These are phyloP conservation scores for Venturia canescens DNA, from an alignment of 1,140 invertebrate species.

Conservation along the genomic window DNA sequence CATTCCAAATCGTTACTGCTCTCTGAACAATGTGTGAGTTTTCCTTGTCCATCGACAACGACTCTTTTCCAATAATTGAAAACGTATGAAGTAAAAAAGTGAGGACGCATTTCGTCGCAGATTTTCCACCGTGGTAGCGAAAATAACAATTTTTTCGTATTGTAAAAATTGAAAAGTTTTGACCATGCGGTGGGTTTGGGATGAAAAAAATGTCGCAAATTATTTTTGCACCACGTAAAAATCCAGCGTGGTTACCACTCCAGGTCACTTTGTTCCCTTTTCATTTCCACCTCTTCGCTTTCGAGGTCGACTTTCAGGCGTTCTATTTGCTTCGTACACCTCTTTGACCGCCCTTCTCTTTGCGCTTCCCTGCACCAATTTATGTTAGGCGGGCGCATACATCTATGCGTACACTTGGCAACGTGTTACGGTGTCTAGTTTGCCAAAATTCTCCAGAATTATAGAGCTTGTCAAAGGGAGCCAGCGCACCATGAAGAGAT, in stretches of 20 bases:
- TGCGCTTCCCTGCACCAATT: neutral
- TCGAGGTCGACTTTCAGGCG: neutral
- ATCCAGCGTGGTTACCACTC: neutral
- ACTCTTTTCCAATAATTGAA: too few relatives aligned
- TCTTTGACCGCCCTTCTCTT: conserved; percentile 2
- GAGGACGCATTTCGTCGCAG: too few relatives aligned
- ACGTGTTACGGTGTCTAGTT: conserved; percentile 6
- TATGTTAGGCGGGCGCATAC: neutral
- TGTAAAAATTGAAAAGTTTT: too few relatives aligned
- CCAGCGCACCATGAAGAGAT: neutral
- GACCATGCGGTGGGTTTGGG: too few relatives aligned
- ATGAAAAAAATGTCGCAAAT: neutral
- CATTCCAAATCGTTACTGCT: too few relatives aligned
- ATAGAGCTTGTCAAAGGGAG: conserved; percentile 37
- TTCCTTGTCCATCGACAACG: too few relatives aligned
- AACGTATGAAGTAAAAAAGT: too few relatives aligned
- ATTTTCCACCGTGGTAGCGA: too few relatives aligned
- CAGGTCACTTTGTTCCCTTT: neutral
- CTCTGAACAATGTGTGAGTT: too few relatives aligned
- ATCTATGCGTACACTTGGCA: neutral
- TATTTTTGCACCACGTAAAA: neutral
- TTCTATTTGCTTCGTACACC: neutral
- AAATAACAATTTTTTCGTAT: too few relatives aligned
- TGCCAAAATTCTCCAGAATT: conserved; percentile 47
- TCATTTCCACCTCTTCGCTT: neutral